These are phyloP conservation scores for Pemphredon lugubris DNA, from an alignment of 2,888 invertebrate species.

Conservation along the genomic window DNA sequence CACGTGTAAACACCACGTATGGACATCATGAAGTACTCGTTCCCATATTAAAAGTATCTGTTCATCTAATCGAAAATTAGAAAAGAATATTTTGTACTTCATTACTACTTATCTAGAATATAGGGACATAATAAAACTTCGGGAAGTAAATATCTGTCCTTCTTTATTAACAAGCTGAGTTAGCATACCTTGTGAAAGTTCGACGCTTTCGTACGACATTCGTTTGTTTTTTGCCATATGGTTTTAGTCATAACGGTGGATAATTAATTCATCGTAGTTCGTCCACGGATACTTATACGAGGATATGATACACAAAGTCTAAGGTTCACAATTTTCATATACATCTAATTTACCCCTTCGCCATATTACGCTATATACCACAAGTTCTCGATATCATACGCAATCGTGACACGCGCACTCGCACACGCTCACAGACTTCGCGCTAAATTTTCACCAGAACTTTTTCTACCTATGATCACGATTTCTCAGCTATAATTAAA, in stretches of 20 bases:
- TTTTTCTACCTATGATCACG: conserved; percentile 24
- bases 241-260: conserved; percentile 34
- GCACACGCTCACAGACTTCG: conserved; percentile 1
- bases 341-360: conserved; percentile 40
- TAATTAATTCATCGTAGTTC: conserved; percentile 25
- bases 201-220: conserved; percentile 42
- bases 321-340: conserved; percentile 39
- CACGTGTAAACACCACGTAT: too few species aligned
- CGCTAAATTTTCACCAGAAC: conserved; percentile 14
- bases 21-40: too few species aligned
- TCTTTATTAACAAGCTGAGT: conserved; percentile 55
- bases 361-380: neutral
- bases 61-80: too few species aligned
- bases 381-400: conserved; percentile 37
- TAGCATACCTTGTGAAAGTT: conserved; percentile 43
- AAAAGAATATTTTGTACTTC: too few species aligned
- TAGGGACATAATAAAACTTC: too few species aligned
- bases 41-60: too few species aligned
- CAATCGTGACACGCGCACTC: conserved; percentile 10
- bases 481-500: conserved; percentile 3
- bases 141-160: conserved; percentile 28
- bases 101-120: too few species aligned
- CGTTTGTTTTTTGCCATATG: conserved; percentile 8
- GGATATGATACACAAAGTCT: conserved; percentile 56
- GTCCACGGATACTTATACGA: conserved; percentile 44